phyloP scores from a whole-genome alignment of 2,888 invertebrate species.

The Athalia cordata region DNA sequence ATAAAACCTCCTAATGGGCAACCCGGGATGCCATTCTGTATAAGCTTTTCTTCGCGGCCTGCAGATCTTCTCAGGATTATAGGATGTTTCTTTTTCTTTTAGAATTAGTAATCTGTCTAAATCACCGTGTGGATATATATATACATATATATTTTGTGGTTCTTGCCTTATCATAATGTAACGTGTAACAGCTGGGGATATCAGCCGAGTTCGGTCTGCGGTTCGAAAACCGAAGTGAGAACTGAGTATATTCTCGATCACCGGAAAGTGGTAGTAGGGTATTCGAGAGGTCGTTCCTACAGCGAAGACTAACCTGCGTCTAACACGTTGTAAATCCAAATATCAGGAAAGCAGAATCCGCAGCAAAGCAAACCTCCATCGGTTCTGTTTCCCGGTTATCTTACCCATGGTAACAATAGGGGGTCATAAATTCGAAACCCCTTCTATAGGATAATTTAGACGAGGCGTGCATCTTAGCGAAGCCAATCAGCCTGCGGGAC shows the following conservation, averaged over 20 bases:
- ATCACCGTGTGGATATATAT: too few species aligned
- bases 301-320: slow-evolving; percentile 54
- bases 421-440: slow-evolving; percentile 34
- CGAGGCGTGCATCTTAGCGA: slow-evolving; percentile 32
- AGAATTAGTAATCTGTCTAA: neutral
- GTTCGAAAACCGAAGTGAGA: neutral
- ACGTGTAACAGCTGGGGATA: too few species aligned
- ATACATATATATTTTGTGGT: too few species aligned
- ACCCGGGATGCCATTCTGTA: slow-evolving; percentile 4
- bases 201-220: too few species aligned
- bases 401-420: slow-evolving; percentile 44
- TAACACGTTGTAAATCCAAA: slow-evolving; percentile 64
- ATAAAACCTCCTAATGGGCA: slow-evolving; percentile 54
- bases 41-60: neutral
- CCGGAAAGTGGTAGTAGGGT: neutral
- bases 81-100: neutral
- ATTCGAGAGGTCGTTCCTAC: slow-evolving; percentile 20
- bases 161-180: too few species aligned
- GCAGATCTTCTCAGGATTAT: slow-evolving; percentile 2
- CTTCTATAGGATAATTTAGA: slow-evolving; percentile 21
- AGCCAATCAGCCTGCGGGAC: slow-evolving; percentile 38
- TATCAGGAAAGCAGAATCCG: slow-evolving; percentile 57
- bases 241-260: neutral
- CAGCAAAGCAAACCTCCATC: neutral
- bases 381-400: slow-evolving; percentile 25